Percentiles rank a stretch among this genome's conserved stretches.
These are phyloP conservation scores for Pollenia labialis DNA, from an alignment of 2,888 invertebrate species.

Conservation along the genomic window DNA sequence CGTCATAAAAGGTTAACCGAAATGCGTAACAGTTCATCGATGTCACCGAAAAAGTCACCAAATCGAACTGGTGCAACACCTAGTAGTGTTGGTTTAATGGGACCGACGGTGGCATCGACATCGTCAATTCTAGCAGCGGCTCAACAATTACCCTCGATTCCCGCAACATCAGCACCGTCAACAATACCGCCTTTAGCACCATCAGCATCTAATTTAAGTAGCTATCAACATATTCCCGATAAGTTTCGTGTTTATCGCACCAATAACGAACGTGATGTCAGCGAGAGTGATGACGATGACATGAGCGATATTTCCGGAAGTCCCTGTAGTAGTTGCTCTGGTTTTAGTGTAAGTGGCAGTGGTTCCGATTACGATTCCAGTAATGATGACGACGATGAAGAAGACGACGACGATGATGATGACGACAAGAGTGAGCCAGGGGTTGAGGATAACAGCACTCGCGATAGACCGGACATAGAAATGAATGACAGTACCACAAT, in stretches of 20 bases:
- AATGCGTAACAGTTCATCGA: conserved; percentile 79
- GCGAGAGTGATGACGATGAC: conserved; percentile 83
- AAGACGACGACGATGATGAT: conserved; percentile 80
- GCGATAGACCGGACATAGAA: conserved; percentile 74
- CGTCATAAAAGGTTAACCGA: conserved; percentile 82
- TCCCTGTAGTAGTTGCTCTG: conserved; percentile 84
- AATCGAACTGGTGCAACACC: conserved; percentile 73
- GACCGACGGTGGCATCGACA: conserved; percentile 68
- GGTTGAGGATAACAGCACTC: conserved; percentile 75
- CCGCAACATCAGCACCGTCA: conserved; percentile 58
- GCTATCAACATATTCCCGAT: conserved; percentile 84
- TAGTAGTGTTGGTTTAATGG: conserved; percentile 44
- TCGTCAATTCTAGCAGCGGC: conserved; percentile 41
- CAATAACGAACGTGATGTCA: conserved; percentile 82
- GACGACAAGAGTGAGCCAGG: conserved; percentile 81
- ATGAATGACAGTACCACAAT: conserved; percentile 68
- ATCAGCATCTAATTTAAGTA: conserved; percentile 67
- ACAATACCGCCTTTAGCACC: conserved; percentile 58
- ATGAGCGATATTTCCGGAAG: conserved; percentile 82
- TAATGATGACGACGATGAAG: conserved; percentile 83
- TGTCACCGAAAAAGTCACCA: conserved; percentile 82
- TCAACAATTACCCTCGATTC: conserved; percentile 38
- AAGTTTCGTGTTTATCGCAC: conserved; percentile 86
- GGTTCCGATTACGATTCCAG: conserved; percentile 82
- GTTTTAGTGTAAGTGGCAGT: conserved; percentile 82